phyloP scores from a whole-genome alignment of 2,888 invertebrate species.

The Scaptomyza parva region DNA sequence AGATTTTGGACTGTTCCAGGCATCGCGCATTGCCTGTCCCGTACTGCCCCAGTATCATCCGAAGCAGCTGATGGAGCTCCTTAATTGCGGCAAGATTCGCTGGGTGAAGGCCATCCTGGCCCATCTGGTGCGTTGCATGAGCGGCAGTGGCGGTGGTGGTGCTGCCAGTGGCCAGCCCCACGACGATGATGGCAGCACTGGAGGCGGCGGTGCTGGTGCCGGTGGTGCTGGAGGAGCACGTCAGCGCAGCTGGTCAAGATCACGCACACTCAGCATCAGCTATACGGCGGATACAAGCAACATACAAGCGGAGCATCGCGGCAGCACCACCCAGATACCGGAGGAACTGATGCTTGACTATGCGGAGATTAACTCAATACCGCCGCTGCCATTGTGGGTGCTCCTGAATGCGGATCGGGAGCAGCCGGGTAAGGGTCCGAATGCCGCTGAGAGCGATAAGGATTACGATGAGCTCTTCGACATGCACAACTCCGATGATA shows the following conservation, averaged over 20 bases:
- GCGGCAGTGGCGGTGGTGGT: constrained; percentile 88
- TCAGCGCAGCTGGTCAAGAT: constrained; percentile 93
- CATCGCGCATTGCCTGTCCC: constrained; percentile 98
- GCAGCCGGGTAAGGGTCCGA: constrained; percentile 84
- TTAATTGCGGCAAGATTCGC: constrained; percentile 98
- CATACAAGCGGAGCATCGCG: constrained; percentile 91
- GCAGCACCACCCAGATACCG: constrained; percentile 92
- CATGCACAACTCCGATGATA: constrained; percentile 92
- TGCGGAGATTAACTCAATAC: constrained; percentile 98
- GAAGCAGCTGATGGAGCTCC: constrained; percentile 98
- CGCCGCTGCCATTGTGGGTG: constrained; percentile 98
- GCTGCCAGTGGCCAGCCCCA: constrained; percentile 83
- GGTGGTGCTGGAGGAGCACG: constrained; percentile 32
- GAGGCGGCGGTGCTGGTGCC: constrained; percentile 21
- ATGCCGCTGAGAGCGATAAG: constrained; percentile 79
- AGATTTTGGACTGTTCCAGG: constrained; percentile 97
- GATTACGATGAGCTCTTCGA: constrained; percentile 97
- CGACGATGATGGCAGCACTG: constrained; percentile 63
- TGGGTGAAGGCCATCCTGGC: constrained; percentile 99
- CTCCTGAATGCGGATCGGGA: constrained; percentile 97
- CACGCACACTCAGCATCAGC: constrained; percentile 94
- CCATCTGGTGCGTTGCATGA: constrained; percentile 94
- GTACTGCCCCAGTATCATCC: constrained; percentile 99
- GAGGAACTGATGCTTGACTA: constrained; percentile 96
- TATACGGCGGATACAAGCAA: constrained; percentile 90